These are phyloP conservation scores for Pelobates fuscus DNA, from an alignment of 2,113 vertebrate species.

Conservation along the genomic window DNA sequence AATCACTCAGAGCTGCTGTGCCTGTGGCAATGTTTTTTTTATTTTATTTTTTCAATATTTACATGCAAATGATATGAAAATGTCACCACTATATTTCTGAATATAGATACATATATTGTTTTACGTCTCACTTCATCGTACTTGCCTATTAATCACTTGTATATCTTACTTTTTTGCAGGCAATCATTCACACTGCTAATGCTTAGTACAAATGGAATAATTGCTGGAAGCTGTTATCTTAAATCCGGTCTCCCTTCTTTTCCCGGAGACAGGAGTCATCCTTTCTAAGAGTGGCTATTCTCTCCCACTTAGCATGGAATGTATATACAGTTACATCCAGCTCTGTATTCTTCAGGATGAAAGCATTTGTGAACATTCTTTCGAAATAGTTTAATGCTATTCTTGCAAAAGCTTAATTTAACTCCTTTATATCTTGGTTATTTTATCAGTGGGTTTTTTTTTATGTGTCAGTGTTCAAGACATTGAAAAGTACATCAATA, in stretches of 20 bases:
- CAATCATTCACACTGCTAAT: conserved; percentile 36
- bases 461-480: background rate
- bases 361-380: conserved; percentile 45
- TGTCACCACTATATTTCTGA: no score
- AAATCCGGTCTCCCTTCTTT: conserved; percentile 45
- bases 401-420: conserved; percentile 21
- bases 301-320: conserved; percentile 46
- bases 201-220: conserved; percentile 45
- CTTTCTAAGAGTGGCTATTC: conserved; percentile 38
- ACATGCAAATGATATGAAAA: no score
- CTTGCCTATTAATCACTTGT: conserved; percentile 22
- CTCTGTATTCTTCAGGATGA: conserved; percentile 46
- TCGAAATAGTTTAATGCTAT: conserved; percentile 30
- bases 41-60: no score
- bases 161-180: conserved; percentile 23
- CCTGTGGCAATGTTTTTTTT: no score
- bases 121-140: background rate
- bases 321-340: conserved; percentile 48
- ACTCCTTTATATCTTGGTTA: background rate
- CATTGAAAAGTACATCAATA: no score
- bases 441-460: background rate
- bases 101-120: background rate
- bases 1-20: no score
- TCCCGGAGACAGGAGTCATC: conserved; percentile 44
- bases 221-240: conserved; percentile 49